Evolutionary conservation across 2,797 vertebrate species (phyloP), one percentile per base, ranked within the genome.

Genomic region (Margarornis squamiger): DNA sequence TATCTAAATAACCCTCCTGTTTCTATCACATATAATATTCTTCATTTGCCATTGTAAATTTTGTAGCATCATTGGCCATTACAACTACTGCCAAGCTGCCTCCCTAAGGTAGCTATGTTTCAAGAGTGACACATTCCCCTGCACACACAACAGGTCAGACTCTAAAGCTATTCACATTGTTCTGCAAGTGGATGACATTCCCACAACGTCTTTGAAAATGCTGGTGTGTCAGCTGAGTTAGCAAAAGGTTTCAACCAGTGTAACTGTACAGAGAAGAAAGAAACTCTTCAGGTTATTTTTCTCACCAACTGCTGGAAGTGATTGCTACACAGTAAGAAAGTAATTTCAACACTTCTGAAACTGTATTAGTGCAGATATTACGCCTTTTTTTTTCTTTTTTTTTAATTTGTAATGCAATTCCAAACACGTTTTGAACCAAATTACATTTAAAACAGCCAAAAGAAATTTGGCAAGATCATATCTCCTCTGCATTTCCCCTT

Each of bases 381-480:
- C 2, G 66, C 34, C 51, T 15, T 8, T 22, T 23, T 27, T 39
- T 41, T 58, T 49, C 27, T 39, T 49, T 30, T 39, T 29, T 51
- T 65, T 51, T 4, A 27, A 70, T 62, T 58, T 79, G 48, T 70
- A 90, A 96, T 90, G 52, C 63, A 61, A 86, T 94, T 95, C 82
- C 83, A 86, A 90, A 93, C 86, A 92, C 6, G 10, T 90, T 92
- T 90, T 93, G 79, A 92, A 95, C 74, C 92, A 92, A 93, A 94
- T 90, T 90, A 90, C 93, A 85, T 86, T 95, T 94, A 94, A 93
- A 96, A 93, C 76, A 80, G 95, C 88, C 93, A 92, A 94, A 95
- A 93, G 86, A 96, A 96, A 92, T 93, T 81, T 96, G 95, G 90
- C 94, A 94, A 93, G 74, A 88, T 93, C 9, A 0, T 93, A 92